phyloP scores from a whole-genome alignment of 2,797 vertebrate species.

The Sebastes hopkinsi region DNA sequence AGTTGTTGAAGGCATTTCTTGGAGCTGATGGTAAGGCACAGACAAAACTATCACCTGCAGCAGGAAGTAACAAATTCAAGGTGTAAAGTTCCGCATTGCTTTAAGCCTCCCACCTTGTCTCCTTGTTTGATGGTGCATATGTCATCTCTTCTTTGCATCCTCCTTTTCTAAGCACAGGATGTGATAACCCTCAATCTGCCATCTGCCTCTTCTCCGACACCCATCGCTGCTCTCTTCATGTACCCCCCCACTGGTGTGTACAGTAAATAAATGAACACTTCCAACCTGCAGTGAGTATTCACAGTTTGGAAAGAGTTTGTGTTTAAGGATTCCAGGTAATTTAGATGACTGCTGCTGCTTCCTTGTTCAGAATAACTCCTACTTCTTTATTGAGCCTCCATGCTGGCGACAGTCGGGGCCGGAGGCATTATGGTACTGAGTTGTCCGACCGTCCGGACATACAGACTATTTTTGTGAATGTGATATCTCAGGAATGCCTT shows the following conservation, averaged over 20 bases:
- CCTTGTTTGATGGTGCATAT: constrained; percentile 6
- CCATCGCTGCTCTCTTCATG: not conserved
- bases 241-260: not conserved
- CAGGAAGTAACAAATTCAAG: not conserved
- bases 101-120: not conserved
- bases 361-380: not conserved
- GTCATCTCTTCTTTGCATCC: constrained; percentile 16
- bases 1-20: not conserved
- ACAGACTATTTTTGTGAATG: no score
- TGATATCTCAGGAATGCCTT: no score
- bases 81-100: not conserved
- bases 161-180: constrained; percentile 11
- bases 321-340: not conserved
- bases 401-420: fast-evolving
- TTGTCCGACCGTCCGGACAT: no score
- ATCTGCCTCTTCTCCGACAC: constrained; percentile 33
- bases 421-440: no score
- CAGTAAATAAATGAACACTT: constrained; percentile 25
- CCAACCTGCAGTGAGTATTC: not conserved
- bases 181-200: constrained; percentile 48
- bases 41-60: constrained; percentile 4
- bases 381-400: not conserved
- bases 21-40: not conserved
- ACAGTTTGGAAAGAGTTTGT: not conserved
- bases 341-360: not conserved